Evolutionary conservation across 2,797 vertebrate genomes (phyloP).

Genomic region (Pipistrellus kuhlii): DNA sequence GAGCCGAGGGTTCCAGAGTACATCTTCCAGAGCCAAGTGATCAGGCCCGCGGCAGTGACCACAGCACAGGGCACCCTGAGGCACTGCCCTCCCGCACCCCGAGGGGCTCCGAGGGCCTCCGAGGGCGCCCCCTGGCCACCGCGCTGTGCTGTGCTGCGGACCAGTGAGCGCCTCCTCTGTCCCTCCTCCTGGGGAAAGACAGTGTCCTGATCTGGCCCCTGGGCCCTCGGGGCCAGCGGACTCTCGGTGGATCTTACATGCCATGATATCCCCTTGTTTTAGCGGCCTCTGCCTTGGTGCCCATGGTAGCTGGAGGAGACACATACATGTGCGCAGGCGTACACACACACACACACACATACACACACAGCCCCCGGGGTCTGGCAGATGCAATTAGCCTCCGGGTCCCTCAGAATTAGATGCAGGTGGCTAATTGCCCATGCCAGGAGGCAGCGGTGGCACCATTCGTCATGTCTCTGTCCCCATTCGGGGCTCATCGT

Average conservation of each 20-base stretch:
- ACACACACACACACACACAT: too few species aligned
- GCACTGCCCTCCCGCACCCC: too few species aligned
- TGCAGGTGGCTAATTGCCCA: conserved; percentile 83
- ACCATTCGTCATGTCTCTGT: conserved; percentile 73
- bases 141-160: background rate
- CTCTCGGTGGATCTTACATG: background rate
- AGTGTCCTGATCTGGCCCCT: background rate
- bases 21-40: accelerated
- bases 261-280: background rate
- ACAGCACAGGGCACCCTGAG: background rate
- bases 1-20: background rate
- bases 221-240: background rate
- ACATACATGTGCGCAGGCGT: accelerated
- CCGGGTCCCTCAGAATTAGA: conserved; percentile 78
- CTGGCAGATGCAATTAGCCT: conserved; percentile 80
- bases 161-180: background rate
- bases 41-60: background rate
- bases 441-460: conserved; percentile 77
- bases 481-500: conserved; percentile 30
- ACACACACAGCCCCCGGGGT: background rate
- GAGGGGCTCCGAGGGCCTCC: background rate
- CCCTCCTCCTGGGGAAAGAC: background rate
- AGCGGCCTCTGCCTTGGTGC: conserved; percentile 11
- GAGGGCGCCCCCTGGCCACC: accelerated
- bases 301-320: background rate